Evolutionary conservation across 2,797 vertebrate genomes (phyloP).

Genomic region (Gorsachius magnificus): DNA sequence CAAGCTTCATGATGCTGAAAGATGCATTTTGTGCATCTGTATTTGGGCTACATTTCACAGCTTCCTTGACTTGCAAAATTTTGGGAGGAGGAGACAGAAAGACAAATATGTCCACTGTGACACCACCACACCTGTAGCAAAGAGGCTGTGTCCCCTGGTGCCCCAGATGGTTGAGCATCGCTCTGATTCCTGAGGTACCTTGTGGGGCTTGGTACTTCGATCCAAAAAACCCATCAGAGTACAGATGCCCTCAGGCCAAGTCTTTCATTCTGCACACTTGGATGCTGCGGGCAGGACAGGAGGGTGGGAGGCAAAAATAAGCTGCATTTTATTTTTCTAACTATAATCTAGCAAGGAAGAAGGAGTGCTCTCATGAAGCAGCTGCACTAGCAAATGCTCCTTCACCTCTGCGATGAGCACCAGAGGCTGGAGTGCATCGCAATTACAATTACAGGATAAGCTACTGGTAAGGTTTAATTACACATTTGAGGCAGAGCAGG

Average conservation of each 20-base stretch:
- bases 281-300: background rate
- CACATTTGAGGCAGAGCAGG: slow-evolving; percentile 3
- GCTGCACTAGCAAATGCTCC: background rate
- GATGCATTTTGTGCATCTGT: background rate
- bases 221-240: background rate
- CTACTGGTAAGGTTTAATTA: slow-evolving; percentile 38
- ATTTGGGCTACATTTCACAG: background rate
- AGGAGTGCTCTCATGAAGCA: background rate
- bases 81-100: background rate
- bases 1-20: background rate
- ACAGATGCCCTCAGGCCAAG: background rate
- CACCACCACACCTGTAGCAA: background rate
- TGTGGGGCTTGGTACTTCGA: background rate
- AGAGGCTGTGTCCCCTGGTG: background rate
- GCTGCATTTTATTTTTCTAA: background rate
- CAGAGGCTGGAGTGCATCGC: background rate
- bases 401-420: background rate
- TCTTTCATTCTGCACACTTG: background rate
- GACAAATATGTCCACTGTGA: background rate
- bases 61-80: background rate
- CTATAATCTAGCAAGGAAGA: background rate
- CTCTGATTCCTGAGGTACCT: background rate
- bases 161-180: background rate
- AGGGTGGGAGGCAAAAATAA: background rate
- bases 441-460: background rate